phyloP scores from a whole-genome alignment of 2,113 vertebrate genomes.

The Corvus hawaiiensis region DNA sequence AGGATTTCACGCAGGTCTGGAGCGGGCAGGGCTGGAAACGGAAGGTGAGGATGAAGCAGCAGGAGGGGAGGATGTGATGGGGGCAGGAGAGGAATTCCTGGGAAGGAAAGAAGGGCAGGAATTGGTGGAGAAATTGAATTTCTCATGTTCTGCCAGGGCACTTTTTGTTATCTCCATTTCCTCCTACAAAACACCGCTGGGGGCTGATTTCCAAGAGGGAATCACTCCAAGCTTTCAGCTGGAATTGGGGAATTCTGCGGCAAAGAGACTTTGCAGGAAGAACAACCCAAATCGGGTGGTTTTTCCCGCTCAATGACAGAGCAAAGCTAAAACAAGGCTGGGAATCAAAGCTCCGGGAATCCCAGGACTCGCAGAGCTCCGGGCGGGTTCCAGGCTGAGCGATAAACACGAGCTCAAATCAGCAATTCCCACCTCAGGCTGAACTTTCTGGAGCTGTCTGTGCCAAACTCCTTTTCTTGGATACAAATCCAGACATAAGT shows the following conservation, averaged over 20 bases:
- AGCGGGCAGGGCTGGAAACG: not conserved
- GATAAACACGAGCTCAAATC: not conserved
- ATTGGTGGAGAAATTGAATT: not conserved
- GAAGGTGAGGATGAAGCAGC: not conserved
- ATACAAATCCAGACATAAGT: not conserved
- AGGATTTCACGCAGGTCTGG: accelerated
- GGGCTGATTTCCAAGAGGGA: not conserved
- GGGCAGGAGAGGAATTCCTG: not conserved
- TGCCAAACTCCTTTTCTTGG: not conserved
- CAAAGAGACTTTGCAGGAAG: not conserved
- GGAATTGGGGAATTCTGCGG: not conserved
- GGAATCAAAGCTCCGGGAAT: not conserved
- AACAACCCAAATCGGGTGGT: not conserved
- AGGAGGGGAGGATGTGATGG: not conserved
- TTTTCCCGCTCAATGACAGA: not conserved
- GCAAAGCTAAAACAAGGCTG: not conserved
- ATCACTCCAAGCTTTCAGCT: not conserved
- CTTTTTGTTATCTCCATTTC: not conserved
- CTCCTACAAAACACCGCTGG: not conserved
- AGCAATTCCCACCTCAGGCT: not conserved
- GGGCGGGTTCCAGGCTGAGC: not conserved
- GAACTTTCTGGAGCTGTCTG: not conserved
- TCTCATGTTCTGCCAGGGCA: not conserved
- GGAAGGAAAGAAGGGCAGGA: not conserved
- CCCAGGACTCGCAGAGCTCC: not conserved